Evolutionary conservation across 92 coral and sea anemone genomes (phyloP).

Genomic region (Epizoanthus rinbou): DNA sequence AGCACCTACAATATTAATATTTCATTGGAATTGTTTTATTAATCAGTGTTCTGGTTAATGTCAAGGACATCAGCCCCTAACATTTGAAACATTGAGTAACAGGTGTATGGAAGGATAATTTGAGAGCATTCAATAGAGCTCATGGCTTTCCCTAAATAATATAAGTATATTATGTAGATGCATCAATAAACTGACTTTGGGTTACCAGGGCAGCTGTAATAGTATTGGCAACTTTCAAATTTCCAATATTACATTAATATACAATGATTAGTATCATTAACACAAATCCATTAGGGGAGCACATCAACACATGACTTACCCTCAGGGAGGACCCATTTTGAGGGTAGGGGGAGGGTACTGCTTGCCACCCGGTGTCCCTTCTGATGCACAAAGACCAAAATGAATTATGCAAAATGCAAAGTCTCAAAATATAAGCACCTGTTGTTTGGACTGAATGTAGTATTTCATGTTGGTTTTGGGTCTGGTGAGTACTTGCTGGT

Average conservation of each 20-base stretch:
- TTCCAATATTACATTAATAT: background rate
- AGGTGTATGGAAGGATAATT: conserved; percentile 24
- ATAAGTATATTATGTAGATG: background rate
- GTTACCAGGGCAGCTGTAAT: conserved; percentile 9
- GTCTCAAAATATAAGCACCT: conserved; percentile 3
- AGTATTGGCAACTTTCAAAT: conserved; percentile 24
- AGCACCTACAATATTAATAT: background rate
- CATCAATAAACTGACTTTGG: conserved; percentile 30
- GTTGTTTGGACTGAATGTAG: conserved; percentile 18
- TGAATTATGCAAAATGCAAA: conserved; percentile 13
- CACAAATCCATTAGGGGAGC: conserved; percentile 28
- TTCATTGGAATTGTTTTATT: conserved; percentile 32
- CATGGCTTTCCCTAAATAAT: conserved; percentile 12
- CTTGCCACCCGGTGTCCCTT: conserved; percentile 27
- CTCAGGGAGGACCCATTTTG: conserved; percentile 34
- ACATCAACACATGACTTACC: conserved; percentile 10
- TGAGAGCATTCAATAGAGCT: conserved; percentile 30
- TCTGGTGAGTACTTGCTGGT: conserved; percentile 23
- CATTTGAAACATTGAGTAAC: conserved; percentile 19
- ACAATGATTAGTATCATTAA: conserved; percentile 9
- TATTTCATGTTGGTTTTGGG: conserved; percentile 9
- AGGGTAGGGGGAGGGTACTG: conserved; percentile 24
- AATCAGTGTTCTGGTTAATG: conserved; percentile 24
- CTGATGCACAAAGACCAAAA: conserved; percentile 24
- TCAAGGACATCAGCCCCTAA: conserved; percentile 3